Conservation (phyloP, 2,888 invertebrate species). For the Chorisops tibialis region DNA sequence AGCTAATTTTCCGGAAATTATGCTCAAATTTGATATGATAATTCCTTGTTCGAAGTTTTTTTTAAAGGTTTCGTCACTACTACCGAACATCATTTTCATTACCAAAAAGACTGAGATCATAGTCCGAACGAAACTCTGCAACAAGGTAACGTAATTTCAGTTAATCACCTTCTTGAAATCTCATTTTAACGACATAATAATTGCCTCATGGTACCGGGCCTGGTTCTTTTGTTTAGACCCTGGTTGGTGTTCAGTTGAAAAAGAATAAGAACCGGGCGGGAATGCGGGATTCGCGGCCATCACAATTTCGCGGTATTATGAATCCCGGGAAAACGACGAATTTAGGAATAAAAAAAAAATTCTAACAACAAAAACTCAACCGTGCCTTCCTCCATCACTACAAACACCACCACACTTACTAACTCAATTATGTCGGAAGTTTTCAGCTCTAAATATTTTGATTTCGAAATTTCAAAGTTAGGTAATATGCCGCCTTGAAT, state of each 20-base stretch:
- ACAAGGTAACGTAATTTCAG: constrained; percentile 29
- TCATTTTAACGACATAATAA: constrained; percentile 34
- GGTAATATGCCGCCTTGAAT: neutral
- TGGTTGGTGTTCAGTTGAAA: neutral
- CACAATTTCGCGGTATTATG: too few relatives aligned
- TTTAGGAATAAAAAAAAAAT: too few relatives aligned
- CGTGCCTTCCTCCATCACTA: neutral
- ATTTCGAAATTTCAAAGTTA: constrained; percentile 22
- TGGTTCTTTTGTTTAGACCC: constrained; percentile 7
- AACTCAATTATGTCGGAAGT: constrained; percentile 22
- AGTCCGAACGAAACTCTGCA: neutral
- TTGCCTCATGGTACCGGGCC: constrained; percentile 23
- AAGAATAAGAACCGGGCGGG: too few relatives aligned
- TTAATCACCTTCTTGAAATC: constrained; percentile 32
- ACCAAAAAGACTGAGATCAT: neutral
- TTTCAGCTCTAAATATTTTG: constrained; percentile 27
- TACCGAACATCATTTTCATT: neutral
- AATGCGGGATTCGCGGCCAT: too few relatives aligned
- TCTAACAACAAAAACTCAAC: too few relatives aligned
- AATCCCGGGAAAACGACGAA: too few relatives aligned
- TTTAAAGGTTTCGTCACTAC: too few relatives aligned
- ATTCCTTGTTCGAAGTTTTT: too few relatives aligned
- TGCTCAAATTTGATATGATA: too few relatives aligned
- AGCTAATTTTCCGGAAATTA: too few relatives aligned
- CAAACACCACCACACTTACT: neutral